Percentiles rank a stretch among this genome's conserved stretches.
phyloP scores from a whole-genome alignment of 2,888 invertebrate species.

The Apantesis nais region DNA sequence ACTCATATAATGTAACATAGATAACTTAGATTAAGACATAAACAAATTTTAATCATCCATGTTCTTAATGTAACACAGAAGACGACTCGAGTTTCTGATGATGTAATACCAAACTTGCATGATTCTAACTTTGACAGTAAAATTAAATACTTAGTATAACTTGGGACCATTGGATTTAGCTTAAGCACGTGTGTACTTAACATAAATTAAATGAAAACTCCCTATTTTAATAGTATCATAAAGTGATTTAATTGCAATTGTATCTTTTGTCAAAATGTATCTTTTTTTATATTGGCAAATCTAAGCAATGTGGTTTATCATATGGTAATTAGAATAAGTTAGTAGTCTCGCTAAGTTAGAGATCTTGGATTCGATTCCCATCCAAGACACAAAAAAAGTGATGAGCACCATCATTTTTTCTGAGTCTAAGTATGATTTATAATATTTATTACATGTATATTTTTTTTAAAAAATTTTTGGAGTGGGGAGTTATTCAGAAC shows the following conservation, averaged over 20 bases:
- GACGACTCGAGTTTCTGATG: constrained; percentile 5
- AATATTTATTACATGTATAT: too few relatives aligned
- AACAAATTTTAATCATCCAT: constrained; percentile 6
- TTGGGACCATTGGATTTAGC: constrained; percentile 30
- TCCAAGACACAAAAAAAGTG: not conserved
- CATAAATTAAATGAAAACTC: constrained; percentile 17
- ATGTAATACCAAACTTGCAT: constrained; percentile 41
- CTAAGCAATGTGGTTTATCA: too few relatives aligned
- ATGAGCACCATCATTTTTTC: too few relatives aligned
- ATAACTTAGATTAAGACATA: not conserved
- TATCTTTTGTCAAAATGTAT: not conserved
- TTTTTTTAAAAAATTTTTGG: too few relatives aligned
- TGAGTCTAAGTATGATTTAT: too few relatives aligned
- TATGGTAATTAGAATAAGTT: too few relatives aligned
- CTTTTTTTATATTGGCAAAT: too few relatives aligned
- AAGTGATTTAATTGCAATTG: not conserved
- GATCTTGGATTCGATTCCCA: not conserved
- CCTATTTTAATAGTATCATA: not conserved
- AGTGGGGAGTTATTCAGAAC: too few relatives aligned
- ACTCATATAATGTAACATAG: not conserved
- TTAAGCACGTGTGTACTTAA: constrained; percentile 13
- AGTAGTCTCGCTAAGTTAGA: not conserved
- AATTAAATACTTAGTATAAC: constrained; percentile 30
- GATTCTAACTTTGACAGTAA: constrained; percentile 22
- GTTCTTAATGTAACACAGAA: not conserved